Base-by-base conservation (phyloP, 2,797 vertebrate species). In the Brachymystax lenok region DNA sequence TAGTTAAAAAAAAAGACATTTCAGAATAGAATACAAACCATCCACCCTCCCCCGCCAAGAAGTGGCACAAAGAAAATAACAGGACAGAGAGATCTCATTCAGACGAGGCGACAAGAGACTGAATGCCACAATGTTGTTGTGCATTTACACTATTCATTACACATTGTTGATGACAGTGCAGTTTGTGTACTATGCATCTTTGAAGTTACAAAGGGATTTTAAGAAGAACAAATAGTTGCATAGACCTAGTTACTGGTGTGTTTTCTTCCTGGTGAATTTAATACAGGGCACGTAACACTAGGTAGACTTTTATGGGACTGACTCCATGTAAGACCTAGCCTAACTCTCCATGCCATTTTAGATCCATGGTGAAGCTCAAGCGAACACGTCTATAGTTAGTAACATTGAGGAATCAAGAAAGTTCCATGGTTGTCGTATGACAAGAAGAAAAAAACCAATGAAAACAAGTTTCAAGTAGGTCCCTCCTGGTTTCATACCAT, bases 61-160 rank as follows among this genome's bases (percentile, higher is more conserved):
- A 86, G 78, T 46, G 69, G 75, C 8, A 69, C 56, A 85, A 21
- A 82, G 40, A 73, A 81, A 54, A 86, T 35, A 75, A 83, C 69
- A 84, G 63, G 59, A 83, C 76, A 81, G 27, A 80, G 12, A 79
- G 21, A 24, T 14, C 12, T 79, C 24, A 85, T 75, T 79, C 76
- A 54, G 69, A 83, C 71, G 76, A 75, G 33, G 68, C 27, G 5
- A 81, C 76, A 64, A 64, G 67, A 83, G 8, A 50, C 17, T 27
- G 8, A 83, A 78, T 69, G 30, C 63, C 35, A 74, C 54, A 84
- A 81, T 59, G 54, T 51, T 52, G 74, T 5, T 56, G 56, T n/a
- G 54, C 19, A 56, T 56, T 56, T 56, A n/a, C 19, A 56, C 5
- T 56, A 19, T 56, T n/a, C n/a, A 63, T 77, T 12, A 73, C 74